These are phyloP conservation scores for Thinocorus orbignyianus DNA, from an alignment of 2,113 vertebrate species.

Conservation along the genomic window DNA sequence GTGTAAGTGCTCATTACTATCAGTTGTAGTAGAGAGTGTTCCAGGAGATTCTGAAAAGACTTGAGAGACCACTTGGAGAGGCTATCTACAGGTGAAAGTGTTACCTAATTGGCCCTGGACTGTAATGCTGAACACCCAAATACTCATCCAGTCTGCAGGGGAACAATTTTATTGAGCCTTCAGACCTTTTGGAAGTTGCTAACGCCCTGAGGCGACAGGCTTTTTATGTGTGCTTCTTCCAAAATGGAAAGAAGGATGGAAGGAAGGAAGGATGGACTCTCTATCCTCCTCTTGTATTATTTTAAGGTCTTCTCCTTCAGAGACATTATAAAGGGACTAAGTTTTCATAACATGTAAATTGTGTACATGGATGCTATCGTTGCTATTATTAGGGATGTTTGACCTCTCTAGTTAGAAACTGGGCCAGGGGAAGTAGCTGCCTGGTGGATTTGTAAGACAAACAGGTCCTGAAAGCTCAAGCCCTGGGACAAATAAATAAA, in stretches of 20 bases:
- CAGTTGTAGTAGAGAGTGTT: not conserved
- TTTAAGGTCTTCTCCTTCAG: not conserved
- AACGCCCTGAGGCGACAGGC: not conserved
- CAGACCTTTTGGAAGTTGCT: not conserved
- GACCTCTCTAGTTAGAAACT: not conserved
- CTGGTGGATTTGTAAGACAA: not conserved
- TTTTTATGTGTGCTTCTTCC: not conserved
- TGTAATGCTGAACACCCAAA: not conserved
- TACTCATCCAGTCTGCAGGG: not conserved
- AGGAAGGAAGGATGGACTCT: not conserved
- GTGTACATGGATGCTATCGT: not conserved
- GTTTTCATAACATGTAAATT: not conserved
- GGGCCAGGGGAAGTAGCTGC: not conserved
- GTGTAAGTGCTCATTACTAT: not conserved
- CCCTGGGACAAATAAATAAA: not conserved
- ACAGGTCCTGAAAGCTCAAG: not conserved
- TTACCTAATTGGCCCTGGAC: not conserved
- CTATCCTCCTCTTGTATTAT: not conserved
- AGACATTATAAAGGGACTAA: not conserved
- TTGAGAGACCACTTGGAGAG: not conserved
- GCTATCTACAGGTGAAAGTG: not conserved
- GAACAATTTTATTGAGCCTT: not conserved
- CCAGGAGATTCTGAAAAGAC: not conserved
- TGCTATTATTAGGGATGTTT: not conserved
- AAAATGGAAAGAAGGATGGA: not conserved